Evolutionary conservation across 2,113 vertebrate genomes (phyloP).

Genomic region (Eonycteris spelaea): DNA sequence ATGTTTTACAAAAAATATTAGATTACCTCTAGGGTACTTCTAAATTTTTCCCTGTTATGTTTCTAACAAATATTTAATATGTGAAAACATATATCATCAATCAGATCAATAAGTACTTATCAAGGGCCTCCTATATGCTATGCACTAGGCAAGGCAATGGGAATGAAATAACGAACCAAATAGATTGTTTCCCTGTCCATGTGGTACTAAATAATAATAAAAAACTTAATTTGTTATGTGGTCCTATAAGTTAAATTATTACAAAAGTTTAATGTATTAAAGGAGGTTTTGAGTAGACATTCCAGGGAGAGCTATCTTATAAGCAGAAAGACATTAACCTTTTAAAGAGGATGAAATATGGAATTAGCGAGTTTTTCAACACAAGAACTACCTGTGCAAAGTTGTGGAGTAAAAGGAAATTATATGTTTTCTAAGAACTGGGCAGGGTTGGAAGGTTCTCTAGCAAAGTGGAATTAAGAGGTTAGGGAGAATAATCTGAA

Average conservation of each 20-base stretch:
- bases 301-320: background rate
- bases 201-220: background rate
- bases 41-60: background rate
- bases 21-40: background rate
- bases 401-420: background rate
- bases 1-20: background rate
- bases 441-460: background rate
- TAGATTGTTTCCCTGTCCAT: background rate
- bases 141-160: background rate
- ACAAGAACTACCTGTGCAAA: background rate
- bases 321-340: background rate
- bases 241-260: background rate
- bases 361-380: background rate
- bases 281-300: background rate
- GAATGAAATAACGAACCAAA: background rate
- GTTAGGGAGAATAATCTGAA: background rate
- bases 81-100: background rate
- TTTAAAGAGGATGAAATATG: background rate
- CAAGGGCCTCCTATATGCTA: background rate
- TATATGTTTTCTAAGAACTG: background rate
- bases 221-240: background rate
- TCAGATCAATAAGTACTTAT: background rate
- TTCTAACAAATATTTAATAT: background rate
- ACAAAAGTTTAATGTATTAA: background rate
- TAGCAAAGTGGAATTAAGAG: background rate